phyloP scores from a whole-genome alignment of 2,888 invertebrate species.

The Glaucopsyche alexis region DNA sequence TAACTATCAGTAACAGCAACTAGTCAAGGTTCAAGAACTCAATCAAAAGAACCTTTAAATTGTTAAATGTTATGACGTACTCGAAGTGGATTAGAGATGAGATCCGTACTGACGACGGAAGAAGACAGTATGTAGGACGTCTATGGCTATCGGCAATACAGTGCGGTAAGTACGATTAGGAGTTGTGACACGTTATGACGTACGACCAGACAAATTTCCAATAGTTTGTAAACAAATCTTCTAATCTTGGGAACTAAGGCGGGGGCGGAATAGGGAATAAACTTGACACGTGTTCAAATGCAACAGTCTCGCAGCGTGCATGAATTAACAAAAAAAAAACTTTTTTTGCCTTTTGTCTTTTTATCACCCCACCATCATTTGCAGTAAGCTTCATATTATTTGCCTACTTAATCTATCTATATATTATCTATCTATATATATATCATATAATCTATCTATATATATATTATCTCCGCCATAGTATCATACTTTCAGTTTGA shows the following conservation, averaged over 20 bases:
- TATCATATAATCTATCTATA: too few species aligned
- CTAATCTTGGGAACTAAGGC: not conserved
- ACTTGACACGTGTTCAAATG: constrained; percentile 1
- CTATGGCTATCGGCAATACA: not conserved
- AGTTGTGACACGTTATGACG: not conserved
- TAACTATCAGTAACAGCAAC: too few species aligned
- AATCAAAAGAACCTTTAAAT: not conserved
- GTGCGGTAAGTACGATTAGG: not conserved
- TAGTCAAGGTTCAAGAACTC: too few species aligned
- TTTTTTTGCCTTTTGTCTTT: not conserved
- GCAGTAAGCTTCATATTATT: not conserved
- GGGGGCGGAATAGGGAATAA: not conserved
- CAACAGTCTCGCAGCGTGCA: not conserved
- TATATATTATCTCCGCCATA: not conserved
- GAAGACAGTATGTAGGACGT: not conserved
- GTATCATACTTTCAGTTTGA: not conserved
- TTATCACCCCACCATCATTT: not conserved
- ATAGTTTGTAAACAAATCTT: not conserved
- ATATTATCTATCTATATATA: too few species aligned
- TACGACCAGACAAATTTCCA: not conserved
- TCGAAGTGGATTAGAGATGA: not conserved
- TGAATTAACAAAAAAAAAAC: not conserved
- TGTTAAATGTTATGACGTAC: not conserved
- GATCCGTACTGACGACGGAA: too few species aligned
- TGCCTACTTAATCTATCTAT: not conserved